These are phyloP conservation scores for Leucoma salicis DNA, from an alignment of 2,888 invertebrate species.

Conservation along the genomic window DNA sequence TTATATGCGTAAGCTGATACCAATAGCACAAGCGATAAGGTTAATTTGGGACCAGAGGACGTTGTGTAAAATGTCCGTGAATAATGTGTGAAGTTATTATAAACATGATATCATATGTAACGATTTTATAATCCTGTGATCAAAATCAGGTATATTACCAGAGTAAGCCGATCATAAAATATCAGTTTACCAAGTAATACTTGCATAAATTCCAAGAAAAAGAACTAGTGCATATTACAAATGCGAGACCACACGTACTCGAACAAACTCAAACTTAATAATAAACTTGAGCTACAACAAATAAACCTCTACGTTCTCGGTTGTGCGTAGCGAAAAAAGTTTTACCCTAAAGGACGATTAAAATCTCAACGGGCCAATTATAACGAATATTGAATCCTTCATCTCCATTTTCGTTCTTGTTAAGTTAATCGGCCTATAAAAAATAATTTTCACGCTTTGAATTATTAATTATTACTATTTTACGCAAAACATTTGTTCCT, in stretches of 20 bases:
- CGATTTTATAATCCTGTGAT: too few species aligned
- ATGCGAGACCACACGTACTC: not conserved
- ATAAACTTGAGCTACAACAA: slow-evolving; percentile 2
- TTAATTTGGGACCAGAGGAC: too few species aligned
- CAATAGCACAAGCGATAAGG: too few species aligned
- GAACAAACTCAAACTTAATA: slow-evolving; percentile 4
- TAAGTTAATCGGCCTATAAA: slow-evolving; percentile 26
- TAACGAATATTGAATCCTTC: slow-evolving; percentile 16
- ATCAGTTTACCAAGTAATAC: too few species aligned
- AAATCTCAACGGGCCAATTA: slow-evolving; percentile 30
- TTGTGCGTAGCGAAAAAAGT: not conserved
- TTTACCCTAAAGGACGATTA: slow-evolving; percentile 27
- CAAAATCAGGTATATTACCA: too few species aligned
- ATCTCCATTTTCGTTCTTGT: slow-evolving; percentile 24
- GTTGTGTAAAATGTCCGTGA: too few species aligned
- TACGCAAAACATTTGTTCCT: slow-evolving; percentile 17
- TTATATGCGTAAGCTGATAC: too few species aligned
- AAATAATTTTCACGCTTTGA: slow-evolving; percentile 23
- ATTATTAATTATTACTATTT: slow-evolving; percentile 22
- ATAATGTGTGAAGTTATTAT: too few species aligned
- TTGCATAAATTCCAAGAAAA: too few species aligned
- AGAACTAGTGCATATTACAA: not conserved
- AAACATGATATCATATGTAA: too few species aligned
- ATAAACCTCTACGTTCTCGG: slow-evolving; percentile 5
- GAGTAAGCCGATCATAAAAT: too few species aligned